Base-by-base conservation (phyloP, 2,113 vertebrate genomes). In the Gnathonemus echidnorhynchus region DNA sequence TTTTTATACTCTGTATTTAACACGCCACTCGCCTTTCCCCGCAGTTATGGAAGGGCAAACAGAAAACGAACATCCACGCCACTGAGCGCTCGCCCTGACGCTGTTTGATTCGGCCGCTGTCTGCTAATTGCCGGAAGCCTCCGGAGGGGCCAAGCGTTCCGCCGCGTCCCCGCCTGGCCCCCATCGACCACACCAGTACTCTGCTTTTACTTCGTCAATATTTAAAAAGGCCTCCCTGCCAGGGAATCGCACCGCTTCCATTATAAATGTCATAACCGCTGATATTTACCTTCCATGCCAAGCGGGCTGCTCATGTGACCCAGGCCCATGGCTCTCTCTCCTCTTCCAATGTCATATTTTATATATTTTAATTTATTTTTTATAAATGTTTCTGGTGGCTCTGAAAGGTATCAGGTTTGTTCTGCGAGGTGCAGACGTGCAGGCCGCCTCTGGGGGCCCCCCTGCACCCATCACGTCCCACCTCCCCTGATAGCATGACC, bases 241-340 rank as follows among this genome's bases (percentile, higher is more conserved):
- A 86, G 91, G 91, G 90, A 91, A 91, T 91, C 93, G 89, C 91
- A 80, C 91, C 58, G 74, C 84, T 35, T 74, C 66, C 50, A 90
- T 91, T 90, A 93, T 91, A 93, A 93, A 93, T 93, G 92, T 93
- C 93, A 93, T 90, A 93, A 92, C 93, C 91, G 90, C 88, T 93
- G 93, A 92, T 93, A 93, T 93, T 93, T 93, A 91, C 92, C 90
- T 91, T 93, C 90, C 90, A 93, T 90, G 93, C 92, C 92, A 91
- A 93, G 91, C 89, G 80, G 48, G 86, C 85, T 87, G 86, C 39
- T 80, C 46, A 87, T 70, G 86, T 89, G 89, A 90, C 91, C 88
- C 90, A 89, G 19, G 17, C 77, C 88, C 46, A 27, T 39, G 39
- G 35, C 24, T 42, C 21, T 58, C 17, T 39, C 53, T 66, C 15